These are phyloP conservation scores for Acomys russatus DNA, from an alignment of 2,797 vertebrate species.

Conservation along the genomic window DNA sequence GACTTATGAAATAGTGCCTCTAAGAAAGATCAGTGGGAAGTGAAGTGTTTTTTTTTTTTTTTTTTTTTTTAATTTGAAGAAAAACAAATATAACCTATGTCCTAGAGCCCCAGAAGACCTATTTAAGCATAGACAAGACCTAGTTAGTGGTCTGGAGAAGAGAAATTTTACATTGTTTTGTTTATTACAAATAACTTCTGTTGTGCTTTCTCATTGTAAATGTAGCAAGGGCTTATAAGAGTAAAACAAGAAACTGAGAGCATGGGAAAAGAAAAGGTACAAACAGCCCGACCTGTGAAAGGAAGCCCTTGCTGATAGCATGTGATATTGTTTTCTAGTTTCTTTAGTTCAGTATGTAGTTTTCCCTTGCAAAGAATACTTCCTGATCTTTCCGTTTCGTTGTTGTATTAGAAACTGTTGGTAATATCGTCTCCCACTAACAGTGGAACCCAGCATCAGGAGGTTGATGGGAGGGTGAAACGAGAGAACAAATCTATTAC, in stretches of 20 bases:
- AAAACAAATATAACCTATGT: slow-evolving; percentile 47
- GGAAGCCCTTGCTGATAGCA: background rate
- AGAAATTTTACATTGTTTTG: slow-evolving; percentile 5
- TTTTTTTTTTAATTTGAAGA: slow-evolving; percentile 33
- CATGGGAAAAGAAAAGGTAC: background rate
- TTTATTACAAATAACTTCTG: slow-evolving; percentile 48
- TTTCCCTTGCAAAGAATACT: slow-evolving; percentile 46
- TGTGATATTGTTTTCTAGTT: background rate
- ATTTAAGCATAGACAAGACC: slow-evolving; percentile 41
- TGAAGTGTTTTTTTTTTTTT: slow-evolving; percentile 5
- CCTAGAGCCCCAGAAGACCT: background rate
- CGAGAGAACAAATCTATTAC: background rate
- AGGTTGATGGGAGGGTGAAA: background rate
- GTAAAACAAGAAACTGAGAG: background rate
- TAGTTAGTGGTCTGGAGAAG: slow-evolving; percentile 22
- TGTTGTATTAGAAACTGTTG: slow-evolving; percentile 7
- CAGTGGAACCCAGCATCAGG: background rate
- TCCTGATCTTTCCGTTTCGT: slow-evolving; percentile 18
- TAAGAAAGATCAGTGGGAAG: slow-evolving; percentile 34
- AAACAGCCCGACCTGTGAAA: background rate
- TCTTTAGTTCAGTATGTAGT: background rate
- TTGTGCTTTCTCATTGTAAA: slow-evolving; percentile 33
- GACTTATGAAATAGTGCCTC: background rate
- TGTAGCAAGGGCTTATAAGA: background rate
- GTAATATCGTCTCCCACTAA: background rate